Evolutionary conservation across 2,113 vertebrate genomes (phyloP).

Genomic region (Sigmodon hispidus): DNA sequence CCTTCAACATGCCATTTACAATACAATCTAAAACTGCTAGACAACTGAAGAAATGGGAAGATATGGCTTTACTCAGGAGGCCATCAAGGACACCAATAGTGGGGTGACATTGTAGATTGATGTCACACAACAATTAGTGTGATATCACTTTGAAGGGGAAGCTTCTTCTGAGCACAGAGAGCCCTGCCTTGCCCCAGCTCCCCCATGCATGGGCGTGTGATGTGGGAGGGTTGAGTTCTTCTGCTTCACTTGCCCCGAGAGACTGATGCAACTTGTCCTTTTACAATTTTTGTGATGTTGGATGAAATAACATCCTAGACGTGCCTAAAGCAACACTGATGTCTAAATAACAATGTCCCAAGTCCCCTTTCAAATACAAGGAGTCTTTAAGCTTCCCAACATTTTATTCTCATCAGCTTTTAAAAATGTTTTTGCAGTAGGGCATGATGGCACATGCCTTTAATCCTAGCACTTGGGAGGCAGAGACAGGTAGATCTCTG

Average conservation of each 20-base stretch:
- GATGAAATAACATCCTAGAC: background rate
- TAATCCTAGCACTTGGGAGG: background rate
- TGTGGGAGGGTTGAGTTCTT: background rate
- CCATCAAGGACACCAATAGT: background rate
- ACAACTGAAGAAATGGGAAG: background rate
- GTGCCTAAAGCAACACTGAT: background rate
- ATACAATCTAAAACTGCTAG: slow-evolving; percentile 1
- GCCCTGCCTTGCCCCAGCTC: background rate
- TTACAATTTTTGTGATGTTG: background rate
- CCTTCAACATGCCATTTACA: background rate
- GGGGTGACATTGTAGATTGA: background rate
- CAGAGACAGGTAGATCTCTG: background rate
- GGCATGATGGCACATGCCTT: background rate
- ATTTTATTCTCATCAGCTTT: background rate
- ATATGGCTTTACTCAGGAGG: background rate
- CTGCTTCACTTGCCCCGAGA: background rate
- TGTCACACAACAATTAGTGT: background rate
- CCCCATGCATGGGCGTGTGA: background rate
- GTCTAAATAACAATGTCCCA: background rate
- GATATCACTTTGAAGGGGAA: background rate
- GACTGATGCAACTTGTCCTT: background rate
- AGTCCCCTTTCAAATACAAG: background rate
- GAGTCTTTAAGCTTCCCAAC: background rate
- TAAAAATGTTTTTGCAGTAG: background rate
- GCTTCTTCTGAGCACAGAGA: background rate